Evolutionary conservation across 2,888 invertebrate genomes (phyloP), one percentile per base, ranked within the genome.

Genomic region (Dynastes grantii): DNA sequence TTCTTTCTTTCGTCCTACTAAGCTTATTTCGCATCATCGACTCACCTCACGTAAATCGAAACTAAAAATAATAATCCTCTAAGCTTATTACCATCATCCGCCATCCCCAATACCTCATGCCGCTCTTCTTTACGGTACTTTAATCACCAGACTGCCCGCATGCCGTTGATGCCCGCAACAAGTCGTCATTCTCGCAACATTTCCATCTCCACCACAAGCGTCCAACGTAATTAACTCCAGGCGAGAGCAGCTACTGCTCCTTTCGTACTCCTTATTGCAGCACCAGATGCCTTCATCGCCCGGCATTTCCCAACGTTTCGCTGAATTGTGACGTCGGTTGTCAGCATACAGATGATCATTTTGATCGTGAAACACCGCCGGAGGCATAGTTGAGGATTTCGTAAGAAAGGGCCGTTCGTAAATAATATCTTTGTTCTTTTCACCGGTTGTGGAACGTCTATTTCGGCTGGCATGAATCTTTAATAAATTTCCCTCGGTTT

Each of bases 351-450:
- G 32, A 63, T 32, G 45, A 13, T 40, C 58, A 13, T 67, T 49
- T 63, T 45, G 13, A 27, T 63, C 61, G 5, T 16, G 49, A 45
- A 58, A 75, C 9, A 78, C 11, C 11, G 67, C 71, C 27, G 73
- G 78, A 2, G 82, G 81, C 81, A 82, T 81, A 5, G 82, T 82
- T 58, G 77, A 76, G 6, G 82, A 82, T 55, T 82, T 82, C 49
- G 79, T 76, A 27, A 82, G 70, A 27, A 22, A 58, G 22, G 67
- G 45, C 37, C 29, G 37, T 32, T 68, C 61, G 32, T 37, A 55
- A 70, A 70, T 70, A 53, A 49, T 49, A 29, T 70, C 58, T 5
- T 63, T 40, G n/a, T 70, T 37, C 13, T 63, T 70, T 58, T 22
- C 22, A n/a, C 29, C n/a, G 1, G n/a, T 27, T 13, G 58, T 79